Base-by-base conservation (phyloP, 2,888 invertebrate species). In the Chymomyza procnemis region DNA sequence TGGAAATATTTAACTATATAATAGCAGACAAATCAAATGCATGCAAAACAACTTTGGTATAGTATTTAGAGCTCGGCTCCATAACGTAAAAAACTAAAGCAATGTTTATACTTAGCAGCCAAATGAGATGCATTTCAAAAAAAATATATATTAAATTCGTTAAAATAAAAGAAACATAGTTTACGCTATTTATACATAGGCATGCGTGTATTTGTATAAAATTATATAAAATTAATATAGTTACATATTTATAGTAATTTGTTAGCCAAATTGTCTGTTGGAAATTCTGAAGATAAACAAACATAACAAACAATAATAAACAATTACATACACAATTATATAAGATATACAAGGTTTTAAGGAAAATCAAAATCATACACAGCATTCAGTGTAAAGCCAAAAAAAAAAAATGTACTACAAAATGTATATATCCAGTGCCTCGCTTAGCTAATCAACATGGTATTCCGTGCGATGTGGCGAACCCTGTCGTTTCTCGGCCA, bases 401-500 rank as follows among this genome's bases (percentile, higher is more conserved):
- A 41, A 30, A 30, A 30, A 4, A n/a, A n/a, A 41, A 41, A 41
- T 41, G 1, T 3, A 59, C 76, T 80, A 80, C 56, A 86, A 66
- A 21, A 80, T 64, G 61, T 60, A 71, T 26, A 85, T 87, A 64
- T 81, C 85, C 30, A 85, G 70, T 12, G 82, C 77, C 71, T 76
- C 82, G 34, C 63, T 67, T 21, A 80, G 72, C 73, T 83, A 83
- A 52, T 83, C 83, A 0, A 83, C 84, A 61, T 84, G 75, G 61
- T 84, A 83, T 26, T 86, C 86, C 30, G 81, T 83, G 57, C 81
- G 79, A 52, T 77, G 77, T 12, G 90, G 90, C 4, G 90, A 88
- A 5, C 89, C 87, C 22, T 76, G 78, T 26, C 88, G 84, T 75
- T 88, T 89, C 68, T 89, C 88, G 1, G 90, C 91, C 4, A 85